A percentile compares a stretch with the other conserved stretches of the same genome.
Conservation (phyloP, 2,113 vertebrate genomes). For the Cephalopterus ornatus region DNA sequence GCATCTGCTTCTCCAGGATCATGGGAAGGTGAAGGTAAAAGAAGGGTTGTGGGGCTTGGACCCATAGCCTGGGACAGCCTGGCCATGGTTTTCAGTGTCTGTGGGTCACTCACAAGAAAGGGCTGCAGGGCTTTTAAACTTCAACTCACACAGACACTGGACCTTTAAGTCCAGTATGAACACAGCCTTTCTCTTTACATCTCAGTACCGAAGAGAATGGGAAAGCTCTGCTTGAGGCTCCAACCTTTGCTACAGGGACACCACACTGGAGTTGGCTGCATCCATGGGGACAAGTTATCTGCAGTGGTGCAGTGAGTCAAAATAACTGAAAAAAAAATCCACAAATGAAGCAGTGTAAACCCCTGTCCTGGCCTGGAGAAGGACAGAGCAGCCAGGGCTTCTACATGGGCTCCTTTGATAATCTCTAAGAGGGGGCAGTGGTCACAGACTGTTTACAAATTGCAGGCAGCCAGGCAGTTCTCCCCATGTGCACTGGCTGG, state of each 20-base stretch:
- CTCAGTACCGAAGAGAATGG: background rate
- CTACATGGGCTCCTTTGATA: background rate
- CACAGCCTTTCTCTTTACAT: background rate
- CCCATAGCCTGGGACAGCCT: background rate
- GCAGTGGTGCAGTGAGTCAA: background rate
- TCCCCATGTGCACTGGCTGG: fast-evolving
- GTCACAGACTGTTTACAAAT: background rate
- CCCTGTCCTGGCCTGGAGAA: background rate
- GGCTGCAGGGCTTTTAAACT: background rate
- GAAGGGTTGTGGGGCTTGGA: background rate
- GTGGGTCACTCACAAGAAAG: background rate
- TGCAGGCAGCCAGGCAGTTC: background rate
- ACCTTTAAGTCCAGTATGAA: background rate
- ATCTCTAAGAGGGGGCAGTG: fast-evolving
- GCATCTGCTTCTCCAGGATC: slow-evolving; percentile 37
- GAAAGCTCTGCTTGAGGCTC: background rate
- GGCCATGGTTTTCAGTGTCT: background rate
- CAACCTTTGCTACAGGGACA: background rate
- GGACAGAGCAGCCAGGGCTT: background rate
- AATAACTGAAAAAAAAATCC: background rate
- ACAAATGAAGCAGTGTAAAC: background rate
- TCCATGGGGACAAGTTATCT: background rate
- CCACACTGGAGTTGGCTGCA: background rate
- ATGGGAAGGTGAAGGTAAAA: fast-evolving
- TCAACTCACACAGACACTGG: fast-evolving